Base-by-base conservation (phyloP, 2,888 invertebrate species). In the Euproctis similis region DNA sequence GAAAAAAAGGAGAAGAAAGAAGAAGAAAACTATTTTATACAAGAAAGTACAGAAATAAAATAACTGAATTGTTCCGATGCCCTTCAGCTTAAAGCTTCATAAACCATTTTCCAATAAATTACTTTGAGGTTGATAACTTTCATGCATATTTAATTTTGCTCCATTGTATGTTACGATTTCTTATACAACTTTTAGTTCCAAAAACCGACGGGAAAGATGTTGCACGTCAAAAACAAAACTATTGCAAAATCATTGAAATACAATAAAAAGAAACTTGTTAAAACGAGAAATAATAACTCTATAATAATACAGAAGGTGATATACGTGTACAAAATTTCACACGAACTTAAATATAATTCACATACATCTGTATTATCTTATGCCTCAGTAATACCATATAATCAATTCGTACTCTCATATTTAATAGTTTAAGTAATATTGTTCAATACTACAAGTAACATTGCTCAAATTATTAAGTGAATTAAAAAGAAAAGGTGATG, bases 261-360 rank as follows among this genome's bases (percentile, higher is more conserved):
- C n/a, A 14, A 14, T 14, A 14, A 14, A n/a, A 14, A 14, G 14
- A 14, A 6, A 14, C 4, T 14, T 14, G 38, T 52, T 58, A 59
- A 59, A 62, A n/a, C n/a, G n/a, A n/a, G n/a, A 46, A 39, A 55
- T 63, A 63, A 73, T 61, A 51, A 56, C 34, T 30, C 43, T 48
- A 51, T 61, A 66, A 70, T 68, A 59, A 59, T 53, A 58, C 39
- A 42, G 34, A 32, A 57, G 35, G 45, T 44, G 43, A 49, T 53
- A 50, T 57, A 61, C 55, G 51, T 63, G 58, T 48, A 42, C 48
- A 54, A n/a, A 36, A 57, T 61, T 67, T 66, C 60, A 62, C 59
- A 58, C 58, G 61, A 40, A 55, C 51, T 47, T 53, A 21, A 10
- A 21, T 17, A n/a, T 25, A 4, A 21, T 21, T 21, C 21, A 21